Base-by-base conservation (phyloP, 2,888 invertebrate species). In the Pseudococcus jackbeardsleyi region DNA sequence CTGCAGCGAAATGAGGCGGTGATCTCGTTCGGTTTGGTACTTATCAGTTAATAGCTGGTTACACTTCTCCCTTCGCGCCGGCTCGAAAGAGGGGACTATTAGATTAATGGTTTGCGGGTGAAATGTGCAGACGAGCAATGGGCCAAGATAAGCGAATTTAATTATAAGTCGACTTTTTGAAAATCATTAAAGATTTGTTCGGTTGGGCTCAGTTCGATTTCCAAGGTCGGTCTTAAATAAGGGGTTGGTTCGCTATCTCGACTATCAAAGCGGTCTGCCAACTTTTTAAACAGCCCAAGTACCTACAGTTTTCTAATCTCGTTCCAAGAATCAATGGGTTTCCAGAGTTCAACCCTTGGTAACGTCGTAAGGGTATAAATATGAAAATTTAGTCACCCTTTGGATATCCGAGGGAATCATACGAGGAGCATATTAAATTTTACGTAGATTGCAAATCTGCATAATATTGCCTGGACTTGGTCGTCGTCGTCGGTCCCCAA, bases 41-140 rank as follows among this genome's bases (percentile, higher is more conserved):
- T 82, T 82, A 82, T 82, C 79, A 82, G 79, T 82, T 82, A 82
- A 82, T 82, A 82, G 79, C 42, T 82, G 79, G 42, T 82, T 82
- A 82, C 46, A 46, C 79, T 82, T 82, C 46, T 46, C n/a, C 79
- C 79, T 82, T 6, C n/a, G 17, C 15, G 19, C 2, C n/a, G 79
- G 79, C 42, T 9, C 42, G 46, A 22, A 46, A 82, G n/a, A 82
- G 46, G 79, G 79, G 46, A 19, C 46, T 19, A 15, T 33, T 33
- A 82, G 79, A 82, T 82, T 82, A 82, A 82, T 82, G 79, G 46
- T 82, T 72, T 46, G 79, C 46, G 46, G 79, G 46, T 82, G 79
- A 82, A 39, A 77, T 77, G 77, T 77, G 79, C 79, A 19, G 46
- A 8, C 46, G 79, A 42, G 7, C 46, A 82, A 46, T 46, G 46